Evolutionary conservation across 2,113 vertebrate genomes (phyloP), one percentile per base, ranked within the genome.

Genomic region (Callopanchax toddi): DNA sequence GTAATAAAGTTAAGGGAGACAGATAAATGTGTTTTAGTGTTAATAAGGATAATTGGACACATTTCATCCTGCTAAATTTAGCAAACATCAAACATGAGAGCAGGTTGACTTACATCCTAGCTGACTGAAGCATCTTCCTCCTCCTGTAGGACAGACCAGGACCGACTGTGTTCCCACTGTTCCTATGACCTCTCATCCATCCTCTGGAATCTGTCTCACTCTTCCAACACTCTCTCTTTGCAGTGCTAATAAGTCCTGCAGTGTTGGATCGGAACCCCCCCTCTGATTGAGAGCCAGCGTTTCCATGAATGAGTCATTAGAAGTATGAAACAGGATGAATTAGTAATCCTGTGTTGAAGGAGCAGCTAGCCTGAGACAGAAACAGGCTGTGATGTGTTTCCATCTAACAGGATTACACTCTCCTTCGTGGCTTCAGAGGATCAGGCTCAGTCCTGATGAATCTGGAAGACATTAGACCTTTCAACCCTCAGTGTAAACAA

Each of bases 301-400:
- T 89, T 83, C 89, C 89, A 88, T 89, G 81, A 89, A 89, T 86
- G 84, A 87, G 81, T 90, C 87, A 87, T 90, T 91, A 90, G 90
- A 86, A 90, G 90, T 90, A 86, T 89, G 90, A 87, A 90, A 91
- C 90, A 86, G 86, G 85, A 87, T 88, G 81, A 89, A 88, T 91
- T 89, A 86, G 85, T 89, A 87, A 89, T 84, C 76, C 78, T 53
- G 78, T 80, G 60, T 69, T 44, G 76, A 81, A 54, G 29, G 11
- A 42, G 64, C 76, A 72, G 60, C 58, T 75, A 48, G 44, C 66
- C 63, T 64, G 42, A 44, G n/a, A 21, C 25, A 21, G 12, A 32
- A 62, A 76, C 5, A 32, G 59, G 57, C 58, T 59, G 67, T 71
- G n/a, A n/a, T n/a, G 55, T 66, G 72, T 55, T 15, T 40, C 15